phyloP scores from a whole-genome alignment of 2,888 invertebrate genomes.

The Apoda limacodes region DNA sequence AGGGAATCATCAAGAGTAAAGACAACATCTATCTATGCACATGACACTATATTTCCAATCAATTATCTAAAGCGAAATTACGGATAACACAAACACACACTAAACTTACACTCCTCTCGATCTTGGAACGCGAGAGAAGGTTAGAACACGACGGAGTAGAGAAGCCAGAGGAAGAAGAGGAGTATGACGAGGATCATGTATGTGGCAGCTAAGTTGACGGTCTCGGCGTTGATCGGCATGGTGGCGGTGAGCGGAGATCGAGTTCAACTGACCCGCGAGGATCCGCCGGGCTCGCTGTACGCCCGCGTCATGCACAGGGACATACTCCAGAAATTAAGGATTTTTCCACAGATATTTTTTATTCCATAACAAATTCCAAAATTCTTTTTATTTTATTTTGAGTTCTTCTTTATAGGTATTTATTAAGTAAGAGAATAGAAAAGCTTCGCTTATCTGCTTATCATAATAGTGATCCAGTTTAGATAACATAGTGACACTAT shows the following conservation, averaged over 20 bases:
- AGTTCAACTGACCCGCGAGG: constrained; percentile 41
- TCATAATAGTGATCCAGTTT: too few species aligned
- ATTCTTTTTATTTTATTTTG: too few species aligned
- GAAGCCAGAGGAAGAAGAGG: constrained; percentile 74
- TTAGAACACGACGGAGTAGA: constrained; percentile 72
- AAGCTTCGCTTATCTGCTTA: too few species aligned
- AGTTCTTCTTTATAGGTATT: too few species aligned
- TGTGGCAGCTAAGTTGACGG: constrained; percentile 76
- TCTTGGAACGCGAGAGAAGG: not conserved
- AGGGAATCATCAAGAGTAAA: too few species aligned
- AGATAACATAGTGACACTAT: too few species aligned
- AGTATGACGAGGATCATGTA: constrained; percentile 77
- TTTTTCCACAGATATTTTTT: not conserved
- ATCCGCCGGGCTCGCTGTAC: constrained; percentile 27
- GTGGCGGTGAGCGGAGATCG: too few species aligned
- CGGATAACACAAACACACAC: too few species aligned
- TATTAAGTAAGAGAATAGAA: too few species aligned
- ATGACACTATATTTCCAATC: too few species aligned
- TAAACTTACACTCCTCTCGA: not conserved
- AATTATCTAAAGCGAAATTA: too few species aligned
- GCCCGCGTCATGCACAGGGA: constrained; percentile 43
- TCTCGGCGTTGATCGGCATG: constrained; percentile 71
- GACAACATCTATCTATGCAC: too few species aligned
- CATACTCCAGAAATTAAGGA: constrained; percentile 25
- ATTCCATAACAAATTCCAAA: not conserved